Evolutionary conservation across 2,888 invertebrate species (phyloP), one percentile per base, ranked within the genome.

Genomic region (Epinotia bilunana): DNA sequence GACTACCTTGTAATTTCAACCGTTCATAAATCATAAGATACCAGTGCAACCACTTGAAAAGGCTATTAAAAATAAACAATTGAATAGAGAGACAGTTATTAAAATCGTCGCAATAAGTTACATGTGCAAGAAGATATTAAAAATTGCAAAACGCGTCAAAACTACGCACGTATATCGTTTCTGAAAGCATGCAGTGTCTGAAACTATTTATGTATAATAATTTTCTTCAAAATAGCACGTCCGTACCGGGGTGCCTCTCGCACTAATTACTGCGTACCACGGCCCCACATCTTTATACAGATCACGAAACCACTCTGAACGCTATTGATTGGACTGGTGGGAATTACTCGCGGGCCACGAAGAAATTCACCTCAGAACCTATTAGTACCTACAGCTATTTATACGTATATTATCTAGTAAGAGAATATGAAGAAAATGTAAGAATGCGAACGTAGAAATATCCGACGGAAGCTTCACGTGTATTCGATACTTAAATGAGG

Each of bases 231-330:
- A 68, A 68, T 68, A 55, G 61, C 67, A 28, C 80, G 79, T 81
- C 74, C 73, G 55, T 62, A 46, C 72, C 63, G 20, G 70, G 68
- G 46, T 39, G 55, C 61, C 76, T 67, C 78, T 78, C 67, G 72
- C 91, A 90, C 91, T 92, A 92, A 92, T 92, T 92, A 91, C 90
- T 86, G 84, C 88, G 87, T 86, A 85, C 88, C 76, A 77, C 39
- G 39, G 74, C 77, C 81, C 82, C 87, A 83, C 88, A 91, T 91
- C 91, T 91, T 91, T 91, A 92, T 86, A 87, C 92, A 89, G 91
- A 91, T 91, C 92, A 92, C 92, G 92, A 87, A 91, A 82, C 85
- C 83, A 83, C 86, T 87, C 84, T 82, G 83, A 79, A 80, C 83
- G 81, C 80, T 87, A 91, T 92, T 90, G 91, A 92, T 92, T 87